A percentile compares a stretch with the other conserved stretches of the same genome.
These are phyloP conservation scores for Chydorus sphaericus DNA, from an alignment of 2,888 invertebrate species.

Conservation along the genomic window DNA sequence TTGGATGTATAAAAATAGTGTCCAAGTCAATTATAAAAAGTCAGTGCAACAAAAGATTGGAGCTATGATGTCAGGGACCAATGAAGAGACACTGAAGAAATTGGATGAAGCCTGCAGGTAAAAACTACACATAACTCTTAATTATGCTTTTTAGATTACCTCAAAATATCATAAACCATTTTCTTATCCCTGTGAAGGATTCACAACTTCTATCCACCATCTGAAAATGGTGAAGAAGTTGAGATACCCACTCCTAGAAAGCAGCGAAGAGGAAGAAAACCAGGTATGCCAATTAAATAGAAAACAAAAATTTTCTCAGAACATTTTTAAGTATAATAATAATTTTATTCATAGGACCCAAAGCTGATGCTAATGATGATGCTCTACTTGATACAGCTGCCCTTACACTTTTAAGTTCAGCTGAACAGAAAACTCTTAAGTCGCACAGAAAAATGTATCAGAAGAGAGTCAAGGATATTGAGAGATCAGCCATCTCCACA, in stretches of 20 bases:
- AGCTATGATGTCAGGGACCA: not conserved
- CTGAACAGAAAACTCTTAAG: not conserved
- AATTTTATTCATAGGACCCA: too few species aligned
- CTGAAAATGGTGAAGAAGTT: not conserved
- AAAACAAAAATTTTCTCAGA: too few species aligned
- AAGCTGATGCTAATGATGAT: not conserved
- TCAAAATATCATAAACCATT: not conserved
- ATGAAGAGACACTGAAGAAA: too few species aligned
- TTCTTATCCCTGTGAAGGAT: too few species aligned
- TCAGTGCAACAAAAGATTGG: not conserved
- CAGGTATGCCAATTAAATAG: not conserved
- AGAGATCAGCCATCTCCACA: not conserved
- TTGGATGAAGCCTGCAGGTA: not conserved
- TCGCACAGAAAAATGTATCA: not conserved
- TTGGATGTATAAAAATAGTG: not conserved
- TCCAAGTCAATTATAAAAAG: not conserved
- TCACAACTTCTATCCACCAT: too few species aligned
- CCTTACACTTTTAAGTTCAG: not conserved
- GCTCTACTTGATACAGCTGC: not conserved
- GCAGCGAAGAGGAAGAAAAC: not conserved
- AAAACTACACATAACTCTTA: not conserved
- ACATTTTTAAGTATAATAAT: too few species aligned
- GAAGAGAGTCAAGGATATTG: not conserved
- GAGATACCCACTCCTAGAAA: not conserved
- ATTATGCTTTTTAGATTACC: not conserved